These are phyloP conservation scores for Axea sp. DNA, from an alignment of 2,888 invertebrate species.

Conservation along the genomic window DNA sequence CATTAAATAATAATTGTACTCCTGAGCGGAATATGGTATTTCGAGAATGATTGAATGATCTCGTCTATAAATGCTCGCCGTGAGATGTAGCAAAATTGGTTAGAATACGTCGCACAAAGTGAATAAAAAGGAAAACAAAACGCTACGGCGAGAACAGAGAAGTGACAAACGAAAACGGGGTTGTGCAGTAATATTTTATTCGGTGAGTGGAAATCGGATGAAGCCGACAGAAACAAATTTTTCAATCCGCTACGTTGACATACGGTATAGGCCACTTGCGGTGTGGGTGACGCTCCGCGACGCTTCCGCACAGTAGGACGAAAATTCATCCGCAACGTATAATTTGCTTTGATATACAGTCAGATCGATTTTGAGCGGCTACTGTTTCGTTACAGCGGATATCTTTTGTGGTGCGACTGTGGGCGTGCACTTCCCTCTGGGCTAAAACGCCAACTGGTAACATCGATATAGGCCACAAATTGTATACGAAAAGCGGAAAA, in stretches of 20 bases:
- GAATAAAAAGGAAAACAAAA: constrained; percentile 44
- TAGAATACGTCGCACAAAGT: constrained; percentile 46
- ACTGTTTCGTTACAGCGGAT: constrained; percentile 78
- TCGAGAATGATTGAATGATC: constrained; percentile 43
- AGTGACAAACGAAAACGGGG: constrained; percentile 60
- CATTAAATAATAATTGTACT: too few relatives aligned
- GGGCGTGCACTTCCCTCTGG: constrained; percentile 76
- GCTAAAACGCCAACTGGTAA: constrained; percentile 78
- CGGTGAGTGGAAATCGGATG: constrained; percentile 65
- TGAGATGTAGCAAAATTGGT: constrained; percentile 44
- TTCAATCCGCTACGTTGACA: constrained; percentile 58
- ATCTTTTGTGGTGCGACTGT: constrained; percentile 78
- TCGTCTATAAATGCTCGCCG: constrained; percentile 30
- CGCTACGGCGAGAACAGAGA: constrained; percentile 19
- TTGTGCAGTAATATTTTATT: constrained; percentile 62
- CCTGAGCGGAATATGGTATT: constrained; percentile 13
- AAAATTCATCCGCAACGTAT: constrained; percentile 75
- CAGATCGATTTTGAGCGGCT: constrained; percentile 77
- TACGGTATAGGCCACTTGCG: constrained; percentile 53
- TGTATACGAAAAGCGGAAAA: constrained; percentile 64
- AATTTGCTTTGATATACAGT: constrained; percentile 75
- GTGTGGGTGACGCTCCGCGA: constrained; percentile 51
- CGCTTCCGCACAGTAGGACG: constrained; percentile 64
- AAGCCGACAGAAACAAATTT: constrained; percentile 64
- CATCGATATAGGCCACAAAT: constrained; percentile 67